Evolutionary conservation across 2,888 invertebrate species (phyloP).

Genomic region (Perizoma flavofasciatum): DNA sequence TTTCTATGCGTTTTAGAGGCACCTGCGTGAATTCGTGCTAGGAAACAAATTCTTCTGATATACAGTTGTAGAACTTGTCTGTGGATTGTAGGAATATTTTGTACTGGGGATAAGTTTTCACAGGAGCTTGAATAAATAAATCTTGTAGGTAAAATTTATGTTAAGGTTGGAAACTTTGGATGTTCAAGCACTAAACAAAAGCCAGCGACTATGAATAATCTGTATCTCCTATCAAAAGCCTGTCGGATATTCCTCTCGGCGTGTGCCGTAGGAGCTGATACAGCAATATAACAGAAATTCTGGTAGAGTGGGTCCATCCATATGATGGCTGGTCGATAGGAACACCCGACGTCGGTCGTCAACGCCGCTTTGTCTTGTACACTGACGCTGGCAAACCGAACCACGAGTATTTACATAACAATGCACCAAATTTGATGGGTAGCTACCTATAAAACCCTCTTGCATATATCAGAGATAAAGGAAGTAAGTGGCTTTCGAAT

Average conservation of each 20-base stretch:
- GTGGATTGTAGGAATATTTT: slow-evolving; percentile 4
- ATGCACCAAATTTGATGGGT: slow-evolving; percentile 75
- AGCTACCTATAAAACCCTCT: slow-evolving; percentile 42
- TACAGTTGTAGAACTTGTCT: slow-evolving; percentile 10
- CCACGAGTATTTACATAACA: slow-evolving; percentile 80
- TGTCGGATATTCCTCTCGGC: slow-evolving; percentile 18
- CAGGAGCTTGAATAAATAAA: too few relatives aligned
- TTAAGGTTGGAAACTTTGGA: background rate
- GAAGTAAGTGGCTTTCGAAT: slow-evolving; percentile 20
- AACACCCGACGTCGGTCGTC: slow-evolving; percentile 74
- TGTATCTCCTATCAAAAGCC: slow-evolving; percentile 9
- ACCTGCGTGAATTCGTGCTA: slow-evolving; percentile 60
- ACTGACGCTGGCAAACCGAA: slow-evolving; percentile 74
- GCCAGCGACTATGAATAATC: slow-evolving; percentile 2
- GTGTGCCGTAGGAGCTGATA: slow-evolving; percentile 31
- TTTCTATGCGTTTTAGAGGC: slow-evolving; percentile 76
- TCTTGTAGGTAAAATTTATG: too few relatives aligned
- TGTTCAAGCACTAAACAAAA: background rate
- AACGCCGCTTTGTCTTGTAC: slow-evolving; percentile 79
- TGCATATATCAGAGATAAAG: slow-evolving; percentile 26
- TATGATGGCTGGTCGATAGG: slow-evolving; percentile 68
- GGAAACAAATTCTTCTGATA: slow-evolving; percentile 29
- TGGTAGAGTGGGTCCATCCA: slow-evolving; percentile 56
- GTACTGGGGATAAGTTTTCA: background rate
- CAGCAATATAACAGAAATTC: slow-evolving; percentile 48